phyloP scores from a whole-genome alignment of 2,113 vertebrate genomes.

The Cyphomyrus plagiostoma region DNA sequence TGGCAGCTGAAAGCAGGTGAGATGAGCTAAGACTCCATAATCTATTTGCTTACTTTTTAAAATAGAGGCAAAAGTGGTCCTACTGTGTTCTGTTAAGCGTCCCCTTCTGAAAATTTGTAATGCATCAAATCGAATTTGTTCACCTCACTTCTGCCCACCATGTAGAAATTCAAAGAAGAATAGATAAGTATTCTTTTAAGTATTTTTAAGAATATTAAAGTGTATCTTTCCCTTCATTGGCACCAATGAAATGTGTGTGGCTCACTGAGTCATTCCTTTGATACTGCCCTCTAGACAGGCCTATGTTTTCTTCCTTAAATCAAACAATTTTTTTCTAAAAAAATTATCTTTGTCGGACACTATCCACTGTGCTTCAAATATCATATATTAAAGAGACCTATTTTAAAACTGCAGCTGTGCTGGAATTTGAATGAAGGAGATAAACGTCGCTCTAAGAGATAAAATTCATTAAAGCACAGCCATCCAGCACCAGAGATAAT shows the following conservation, averaged over 20 bases:
- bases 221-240: neutral
- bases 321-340: slow-evolving; percentile 48
- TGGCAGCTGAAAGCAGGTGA: neutral
- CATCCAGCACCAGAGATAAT: slow-evolving; percentile 33
- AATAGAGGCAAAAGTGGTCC: neutral
- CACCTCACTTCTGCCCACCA: neutral
- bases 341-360: slow-evolving; percentile 48
- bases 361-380: slow-evolving; percentile 47
- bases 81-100: neutral
- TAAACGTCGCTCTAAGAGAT: slow-evolving; percentile 52
- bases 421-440: slow-evolving; percentile 52
- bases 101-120: neutral
- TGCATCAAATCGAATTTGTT: neutral
- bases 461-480: slow-evolving; percentile 52
- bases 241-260: neutral
- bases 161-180: neutral
- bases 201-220: slow-evolving; percentile 7
- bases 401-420: slow-evolving; percentile 47
- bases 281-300: slow-evolving; percentile 17
- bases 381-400: slow-evolving; percentile 54
- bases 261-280: slow-evolving; percentile 42
- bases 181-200: neutral
- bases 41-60: neutral
- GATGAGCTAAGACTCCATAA: neutral
- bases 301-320: slow-evolving; percentile 2